Base-by-base conservation (phyloP, 1,140 invertebrate genomes). In the Chelonus insularis region DNA sequence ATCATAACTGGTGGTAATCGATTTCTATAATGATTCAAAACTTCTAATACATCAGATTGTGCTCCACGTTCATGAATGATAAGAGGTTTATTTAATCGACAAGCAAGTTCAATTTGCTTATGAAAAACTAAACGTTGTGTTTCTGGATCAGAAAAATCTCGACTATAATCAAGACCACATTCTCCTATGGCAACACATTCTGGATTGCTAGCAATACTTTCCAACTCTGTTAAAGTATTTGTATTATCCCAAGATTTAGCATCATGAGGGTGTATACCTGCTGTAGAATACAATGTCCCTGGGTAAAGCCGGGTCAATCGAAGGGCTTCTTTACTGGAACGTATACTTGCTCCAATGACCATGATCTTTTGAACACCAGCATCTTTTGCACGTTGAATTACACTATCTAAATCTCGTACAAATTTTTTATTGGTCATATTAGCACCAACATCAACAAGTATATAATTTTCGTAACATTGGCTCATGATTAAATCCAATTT, bases 401-500 rank as follows among this genome's bases (percentile, higher is more conserved):
- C 95, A 64, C 92, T 91, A 82, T 97, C 93, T 71, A 96, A 83
- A 85, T 97, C 95, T 75, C 93, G 87, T 71, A 87, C 86, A 79
- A 93, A 97, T 77, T 96, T 96, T 79, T 95, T 96, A 83, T 97
- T 97, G 2, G 93, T 96, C 68, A 98, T 83, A 87, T 97, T 97
- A 12, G 95, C 94, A 72, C 94, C 95, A 63, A 94, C 91, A 79
- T 97, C 95, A 36, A 96, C 90, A 50, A 97, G 86, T 73, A 96
- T 91, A 76, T 95, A 91, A 83, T 94, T 94, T 78, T 94, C 91
- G 73, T 91, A 93, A 66, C 85, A 87, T 51, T 84, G 79, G 59
- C 82, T 81, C 84, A 87, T 86, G 9, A 72, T 67, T 1, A 69
- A 60, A 18, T 62, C 54, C 25, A 66, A 39, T 43, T 74, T 70